Evolutionary conservation across 2,797 vertebrate species (phyloP), one percentile per base, ranked within the genome.

Genomic region (Eulemur albifrons): DNA sequence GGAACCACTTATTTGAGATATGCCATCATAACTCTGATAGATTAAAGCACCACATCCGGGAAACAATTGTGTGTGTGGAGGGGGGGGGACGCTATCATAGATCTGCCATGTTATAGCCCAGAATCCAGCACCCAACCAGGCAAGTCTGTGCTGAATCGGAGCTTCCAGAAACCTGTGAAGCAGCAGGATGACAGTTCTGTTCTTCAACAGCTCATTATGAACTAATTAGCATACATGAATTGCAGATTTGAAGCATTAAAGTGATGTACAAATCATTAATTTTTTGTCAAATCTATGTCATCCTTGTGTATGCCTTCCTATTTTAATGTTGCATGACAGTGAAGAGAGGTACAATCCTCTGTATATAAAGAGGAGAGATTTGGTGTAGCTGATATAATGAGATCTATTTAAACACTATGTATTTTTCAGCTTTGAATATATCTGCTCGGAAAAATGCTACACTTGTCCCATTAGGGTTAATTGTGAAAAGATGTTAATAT

Each of bases 211-310:
- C 97, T 98, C 98, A 99, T 99, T 99, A 99, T 97, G 98, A 98
- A 96, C 98, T 98, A 99, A 99, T 99, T 99, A 99, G 98, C 99
- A 99, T 98, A 99, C 97, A 99, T 99, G 98, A 99, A 99, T 99
- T 99, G 98, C 98, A 99, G 98, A 99, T 99, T 99, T 97, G 97
- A 99, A 97, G 98, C 98, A 98, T 99, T 98, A 99, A 98, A 98
- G 98, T 99, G 98, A 99, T 99, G 98, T 98, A 99, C 98, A 99
- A 99, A 98, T 99, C 98, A 99, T 99, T 99, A 99, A 99, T 99
- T 98, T 99, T 98, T 98, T 99, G 98, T 99, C 98, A 99, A 98
- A 99, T 98, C 95, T 97, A 97, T 99, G 98, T 98, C 98, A 98
- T 98, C 97, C 98, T 97, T 98, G 98, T 98, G 98, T 98, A 98